phyloP scores from a whole-genome alignment of 2,797 vertebrate species.

The Dallia pectoralis region DNA sequence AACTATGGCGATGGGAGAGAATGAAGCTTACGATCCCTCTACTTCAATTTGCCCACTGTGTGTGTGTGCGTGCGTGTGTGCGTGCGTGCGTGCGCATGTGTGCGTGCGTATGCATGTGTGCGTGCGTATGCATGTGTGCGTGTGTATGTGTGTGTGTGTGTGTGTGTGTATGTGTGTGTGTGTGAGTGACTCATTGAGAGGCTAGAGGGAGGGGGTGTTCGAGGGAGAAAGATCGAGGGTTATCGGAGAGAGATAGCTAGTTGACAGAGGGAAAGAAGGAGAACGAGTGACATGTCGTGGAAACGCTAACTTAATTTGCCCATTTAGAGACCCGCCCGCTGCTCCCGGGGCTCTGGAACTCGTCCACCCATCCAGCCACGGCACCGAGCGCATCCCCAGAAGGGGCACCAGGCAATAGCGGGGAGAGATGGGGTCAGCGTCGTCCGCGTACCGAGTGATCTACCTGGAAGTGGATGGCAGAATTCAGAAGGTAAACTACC shows the following conservation, averaged over 20 bases:
- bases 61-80: slow-evolving; percentile 10
- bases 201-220: slow-evolving; percentile 20
- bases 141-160: slow-evolving; percentile 1
- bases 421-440: slow-evolving; percentile 69
- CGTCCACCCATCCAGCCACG: slow-evolving; percentile 12
- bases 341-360: not conserved
- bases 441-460: slow-evolving; percentile 71
- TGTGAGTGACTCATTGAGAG: slow-evolving; percentile 4
- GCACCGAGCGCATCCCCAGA: slow-evolving; percentile 1
- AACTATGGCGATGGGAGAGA: slow-evolving; percentile 34
- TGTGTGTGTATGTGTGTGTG: not conserved
- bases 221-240: slow-evolving; percentile 34
- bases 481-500: slow-evolving; percentile 68
- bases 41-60: slow-evolving; percentile 16
- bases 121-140: slow-evolving; percentile 13
- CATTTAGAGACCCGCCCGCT: not conserved
- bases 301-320: slow-evolving; percentile 24
- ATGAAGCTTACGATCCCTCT: not conserved
- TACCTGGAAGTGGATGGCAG: slow-evolving; percentile 74
- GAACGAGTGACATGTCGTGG: slow-evolving; percentile 26
- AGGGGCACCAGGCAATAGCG: not conserved
- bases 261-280: slow-evolving; percentile 7
- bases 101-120: not conserved
- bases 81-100: not conserved
- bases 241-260: slow-evolving; percentile 34